Base-by-base conservation (phyloP, 1,140 invertebrate species). In the Neuroterus valhalla region DNA sequence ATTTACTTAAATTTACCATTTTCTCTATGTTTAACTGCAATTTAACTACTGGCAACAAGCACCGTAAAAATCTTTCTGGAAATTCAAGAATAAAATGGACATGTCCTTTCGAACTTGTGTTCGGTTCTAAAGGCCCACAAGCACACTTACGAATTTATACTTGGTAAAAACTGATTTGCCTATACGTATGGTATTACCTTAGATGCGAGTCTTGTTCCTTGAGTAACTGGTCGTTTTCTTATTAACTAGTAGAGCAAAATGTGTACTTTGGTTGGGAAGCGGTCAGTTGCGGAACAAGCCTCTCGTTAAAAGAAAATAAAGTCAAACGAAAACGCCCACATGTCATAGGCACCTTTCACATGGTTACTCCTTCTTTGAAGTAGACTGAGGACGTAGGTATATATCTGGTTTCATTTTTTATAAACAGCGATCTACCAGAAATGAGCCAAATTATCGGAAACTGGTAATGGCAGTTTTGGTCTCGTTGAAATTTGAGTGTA, bases 321-420 rank as follows among this genome's bases (percentile, higher is more conserved):
- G 70, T 52, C 19, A 42, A 46, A 21, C 43, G 69, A 55, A 66
- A 74, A 78, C 78, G 78, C 74, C 77, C 77, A 80, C 74, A 71
- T 76, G 78, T 52, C 76, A 43, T 26, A 23, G 44, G 43, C 45
- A 44, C 73, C 76, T 80, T 78, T 80, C 76, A 78, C 74, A 71
- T 46, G 67, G 19, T 26, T 68, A 5, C 67, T 46, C 43, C 19
- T 68, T 68, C 67, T 46, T 46, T 62, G 23, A 23, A 31, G 12
- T 62, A 3, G 31, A 38, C 55, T 38, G 26, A 31, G 14, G 55
- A 31, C 26, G 2, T 62, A 62, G 52, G 52, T 62, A 62, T 62
- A 62, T 62, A 62, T 31, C 55, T 62, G 31, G 55, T 62, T 62
- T 23, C 55, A 62, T 62, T 62, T 62, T 52, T 62, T 62, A 26